A percentile compares a stretch with the other conserved stretches of the same genome.
These are phyloP conservation scores for Drosophila nannoptera DNA, from an alignment of 1,140 invertebrate genomes.

Conservation along the genomic window DNA sequence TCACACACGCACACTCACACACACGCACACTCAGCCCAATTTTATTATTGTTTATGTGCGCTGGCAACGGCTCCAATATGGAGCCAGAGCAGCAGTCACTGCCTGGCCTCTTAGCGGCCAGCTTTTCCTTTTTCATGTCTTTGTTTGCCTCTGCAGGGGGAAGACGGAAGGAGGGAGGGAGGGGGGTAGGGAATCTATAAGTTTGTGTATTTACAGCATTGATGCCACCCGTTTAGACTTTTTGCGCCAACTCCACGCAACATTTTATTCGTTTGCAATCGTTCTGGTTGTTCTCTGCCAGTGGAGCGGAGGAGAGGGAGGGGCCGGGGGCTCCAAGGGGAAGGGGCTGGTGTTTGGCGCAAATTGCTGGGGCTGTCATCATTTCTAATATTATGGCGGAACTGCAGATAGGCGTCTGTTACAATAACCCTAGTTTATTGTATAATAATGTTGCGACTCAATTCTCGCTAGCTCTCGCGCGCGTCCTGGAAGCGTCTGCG, in stretches of 20 bases:
- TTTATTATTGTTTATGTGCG: constrained; percentile 58
- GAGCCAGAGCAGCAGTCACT: constrained; percentile 8
- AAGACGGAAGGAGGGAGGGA: neutral
- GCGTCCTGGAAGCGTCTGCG: constrained; percentile 4
- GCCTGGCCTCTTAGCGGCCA: neutral
- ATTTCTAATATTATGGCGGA: constrained; percentile 64
- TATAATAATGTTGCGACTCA: constrained; percentile 49
- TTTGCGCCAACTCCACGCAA: constrained; percentile 22
- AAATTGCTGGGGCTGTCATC: constrained; percentile 62
- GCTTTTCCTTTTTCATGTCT: constrained; percentile 1
- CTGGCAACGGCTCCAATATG: constrained; percentile 38
- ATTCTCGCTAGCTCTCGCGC: too few relatives aligned
- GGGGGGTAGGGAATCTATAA: constrained; percentile 48
- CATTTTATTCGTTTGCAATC: constrained; percentile 59
- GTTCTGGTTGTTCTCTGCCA: constrained; percentile 7
- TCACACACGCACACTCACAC: constrained; percentile 17
- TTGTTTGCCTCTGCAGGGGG: neutral
- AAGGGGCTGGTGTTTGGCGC: constrained; percentile 8
- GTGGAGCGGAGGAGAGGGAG: neutral
- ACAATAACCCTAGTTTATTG: constrained; percentile 70
- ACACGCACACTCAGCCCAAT: constrained; percentile 20
- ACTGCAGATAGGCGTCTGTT: constrained; percentile 47
- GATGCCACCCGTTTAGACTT: constrained; percentile 21
- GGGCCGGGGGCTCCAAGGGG: too few relatives aligned
- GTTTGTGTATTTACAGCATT: constrained; percentile 66